Percentiles rank a stretch among this genome's conserved stretches.
phyloP scores from a whole-genome alignment of 2,113 vertebrate genomes.

The Lagopus muta region DNA sequence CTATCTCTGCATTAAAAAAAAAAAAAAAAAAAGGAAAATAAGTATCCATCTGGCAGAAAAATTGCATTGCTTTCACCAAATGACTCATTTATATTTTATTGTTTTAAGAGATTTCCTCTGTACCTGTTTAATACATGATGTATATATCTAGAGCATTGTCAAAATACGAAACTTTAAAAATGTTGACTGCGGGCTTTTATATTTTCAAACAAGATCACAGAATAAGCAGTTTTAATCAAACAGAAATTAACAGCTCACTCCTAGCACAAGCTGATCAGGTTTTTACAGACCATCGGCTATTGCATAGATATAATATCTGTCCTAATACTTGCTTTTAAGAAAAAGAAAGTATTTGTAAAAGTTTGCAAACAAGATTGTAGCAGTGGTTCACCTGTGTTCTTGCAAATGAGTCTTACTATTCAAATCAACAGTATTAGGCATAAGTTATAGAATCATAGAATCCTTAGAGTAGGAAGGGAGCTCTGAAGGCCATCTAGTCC shows the following conservation, averaged over 20 bases:
- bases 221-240: background rate
- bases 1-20: background rate
- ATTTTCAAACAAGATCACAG: background rate
- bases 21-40: background rate
- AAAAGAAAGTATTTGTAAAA: background rate
- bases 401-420: background rate
- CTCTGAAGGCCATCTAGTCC: too few species aligned
- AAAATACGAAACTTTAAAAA: background rate
- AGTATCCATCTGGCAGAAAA: background rate
- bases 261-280: background rate
- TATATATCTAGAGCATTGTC: background rate
- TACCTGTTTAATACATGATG: conserved; percentile 42
- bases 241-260: background rate
- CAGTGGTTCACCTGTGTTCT: background rate
- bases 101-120: conserved; percentile 39
- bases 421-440: background rate
- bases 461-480: too few species aligned
- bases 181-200: background rate
- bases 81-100: conserved; percentile 57
- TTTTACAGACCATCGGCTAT: background rate
- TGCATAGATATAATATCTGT: background rate
- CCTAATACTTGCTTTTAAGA: background rate
- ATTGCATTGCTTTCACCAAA: background rate
- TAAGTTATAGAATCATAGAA: too few species aligned
- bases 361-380: background rate